phyloP scores from a whole-genome alignment of 2,113 vertebrate species.

The Helogale parvula region DNA sequence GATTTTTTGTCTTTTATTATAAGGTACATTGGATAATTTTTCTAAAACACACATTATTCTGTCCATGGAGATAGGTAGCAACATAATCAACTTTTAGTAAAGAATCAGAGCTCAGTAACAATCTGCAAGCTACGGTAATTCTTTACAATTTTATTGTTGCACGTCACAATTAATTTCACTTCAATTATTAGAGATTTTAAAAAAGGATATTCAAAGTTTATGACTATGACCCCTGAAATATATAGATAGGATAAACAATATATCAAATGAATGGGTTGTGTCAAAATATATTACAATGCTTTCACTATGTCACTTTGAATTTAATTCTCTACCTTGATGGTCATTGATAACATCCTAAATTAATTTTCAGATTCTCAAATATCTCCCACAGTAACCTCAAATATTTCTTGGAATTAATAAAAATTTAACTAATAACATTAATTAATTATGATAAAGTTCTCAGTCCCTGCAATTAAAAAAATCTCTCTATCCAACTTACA shows the following conservation, averaged over 20 bases:
- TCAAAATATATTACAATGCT: slow-evolving; percentile 56
- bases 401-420: slow-evolving; percentile 61
- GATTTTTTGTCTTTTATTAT: slow-evolving; percentile 39
- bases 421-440: slow-evolving; percentile 57
- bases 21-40: slow-evolving; percentile 47
- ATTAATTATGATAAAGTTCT: slow-evolving; percentile 48
- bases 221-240: slow-evolving; percentile 53
- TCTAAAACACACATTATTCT: slow-evolving; percentile 62
- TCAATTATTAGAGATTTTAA: slow-evolving; percentile 66
- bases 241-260: slow-evolving; percentile 61
- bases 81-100: slow-evolving; percentile 36
- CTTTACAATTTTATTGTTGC: slow-evolving; percentile 59
- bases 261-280: slow-evolving; percentile 67
- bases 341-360: slow-evolving; percentile 34
- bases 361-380: slow-evolving; percentile 59
- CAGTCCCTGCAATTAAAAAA: slow-evolving; percentile 31
- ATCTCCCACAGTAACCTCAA: slow-evolving; percentile 13
- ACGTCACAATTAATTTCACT: slow-evolving; percentile 64
- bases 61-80: slow-evolving; percentile 25
- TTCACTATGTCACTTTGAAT: slow-evolving; percentile 49
- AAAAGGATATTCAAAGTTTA: slow-evolving; percentile 67
- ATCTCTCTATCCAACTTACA: neutral
- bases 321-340: slow-evolving; percentile 34
- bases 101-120: slow-evolving; percentile 51
- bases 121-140: neutral